Evolutionary conservation across 2,113 vertebrate genomes (phyloP).

Genomic region (Muntiacus reevesi): DNA sequence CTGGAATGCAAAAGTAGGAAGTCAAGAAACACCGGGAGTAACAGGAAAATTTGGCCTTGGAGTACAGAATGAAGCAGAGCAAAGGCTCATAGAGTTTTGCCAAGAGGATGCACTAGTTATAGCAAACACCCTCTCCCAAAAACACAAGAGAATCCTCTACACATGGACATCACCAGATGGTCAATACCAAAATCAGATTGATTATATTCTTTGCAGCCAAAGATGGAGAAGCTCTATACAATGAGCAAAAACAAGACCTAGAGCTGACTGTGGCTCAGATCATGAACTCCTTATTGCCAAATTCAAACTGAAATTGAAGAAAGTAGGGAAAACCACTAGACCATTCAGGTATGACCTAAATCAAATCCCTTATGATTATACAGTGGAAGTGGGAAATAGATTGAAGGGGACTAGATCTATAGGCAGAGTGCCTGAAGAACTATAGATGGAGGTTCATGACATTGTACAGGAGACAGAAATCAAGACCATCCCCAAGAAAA

Average conservation of each 20-base stretch:
- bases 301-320: neutral
- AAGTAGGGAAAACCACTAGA: neutral
- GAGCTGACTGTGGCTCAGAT: neutral
- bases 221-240: neutral
- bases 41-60: neutral
- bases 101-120: neutral
- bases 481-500: neutral
- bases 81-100: neutral
- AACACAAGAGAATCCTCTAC: neutral
- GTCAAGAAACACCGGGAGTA: neutral
- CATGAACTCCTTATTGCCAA: neutral
- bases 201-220: neutral
- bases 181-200: neutral
- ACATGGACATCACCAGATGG: neutral
- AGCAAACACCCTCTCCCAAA: neutral
- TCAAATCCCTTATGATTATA: neutral
- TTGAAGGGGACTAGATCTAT: neutral
- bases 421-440: neutral
- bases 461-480: neutral
- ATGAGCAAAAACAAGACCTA: neutral
- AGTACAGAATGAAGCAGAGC: neutral
- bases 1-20: neutral
- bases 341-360: neutral
- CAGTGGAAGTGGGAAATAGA: neutral
- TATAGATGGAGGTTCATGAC: neutral